Evolutionary conservation across 1,140 invertebrate genomes (phyloP), one percentile per base, ranked within the genome.

Genomic region (Ganaspis sp.): DNA sequence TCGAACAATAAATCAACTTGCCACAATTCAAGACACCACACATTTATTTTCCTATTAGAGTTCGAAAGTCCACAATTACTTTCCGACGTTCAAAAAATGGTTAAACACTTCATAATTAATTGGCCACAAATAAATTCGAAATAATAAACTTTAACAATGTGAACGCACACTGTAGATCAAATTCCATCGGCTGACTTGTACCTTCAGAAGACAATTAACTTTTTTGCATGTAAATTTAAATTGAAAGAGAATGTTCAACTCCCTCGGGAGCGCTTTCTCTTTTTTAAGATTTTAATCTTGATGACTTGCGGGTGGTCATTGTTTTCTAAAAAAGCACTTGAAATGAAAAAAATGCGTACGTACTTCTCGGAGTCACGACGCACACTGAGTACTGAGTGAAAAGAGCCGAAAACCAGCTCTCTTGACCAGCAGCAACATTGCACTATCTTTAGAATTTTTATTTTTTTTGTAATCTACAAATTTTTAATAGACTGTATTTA

Each of bases 1-100:
- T 73, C 72, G 70, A 40, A 64, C 34, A n/a, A 29, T 72, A 72
- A 72, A 72, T 72, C 45, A 72, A 34, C 40, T 26, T 37, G 42
- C 34, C 26, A 19, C 45, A 19, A 49, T 1, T n/a, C 0, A 15
- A 0, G 9, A 49, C 12, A n/a, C 15, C n/a, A 15, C 4, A 17
- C 17, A n/a, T 49, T 17, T n/a, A 49, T n/a, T n/a, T 12, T 49
- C 42, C 5, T 34, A 34, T 34, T 34, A 34, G 29, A 34, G 29
- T 5, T 49, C 17, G 4, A n/a, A 49, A 17, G 19, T 8, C n/a
- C 19, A n/a, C 45, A 15, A n/a, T 0, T n/a, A 49, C 19, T 49
- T 49, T 49, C 45, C 17, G 45, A n/a, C 17, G 4, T n/a, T 49
- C 15, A n/a, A 6, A 6, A 6, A 34, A 34, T 34, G 2, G 6